These are phyloP conservation scores for Drosophila fulvimacula DNA, from an alignment of 2,888 invertebrate genomes.

Conservation along the genomic window DNA sequence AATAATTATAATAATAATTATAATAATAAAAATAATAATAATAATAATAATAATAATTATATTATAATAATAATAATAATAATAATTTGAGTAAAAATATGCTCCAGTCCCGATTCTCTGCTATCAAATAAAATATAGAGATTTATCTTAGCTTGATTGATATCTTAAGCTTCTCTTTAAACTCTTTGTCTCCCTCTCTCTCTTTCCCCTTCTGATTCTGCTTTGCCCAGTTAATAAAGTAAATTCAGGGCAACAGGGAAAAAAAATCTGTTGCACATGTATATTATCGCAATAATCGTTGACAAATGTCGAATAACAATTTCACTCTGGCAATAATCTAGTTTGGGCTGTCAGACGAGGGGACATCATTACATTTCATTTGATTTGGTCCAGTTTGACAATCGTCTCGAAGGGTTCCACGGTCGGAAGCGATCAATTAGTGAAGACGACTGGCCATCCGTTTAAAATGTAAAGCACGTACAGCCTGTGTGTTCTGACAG, in stretches of 20 bases:
- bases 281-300: constrained; percentile 56
- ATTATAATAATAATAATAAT: no score
- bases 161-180: neutral
- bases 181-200: neutral
- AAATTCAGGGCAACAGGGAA: neutral
- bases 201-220: neutral
- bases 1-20: no score
- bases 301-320: constrained; percentile 57
- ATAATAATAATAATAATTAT: no score
- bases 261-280: constrained; percentile 30
- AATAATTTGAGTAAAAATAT: no score
- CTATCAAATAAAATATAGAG: neutral
- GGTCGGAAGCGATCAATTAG: constrained; percentile 83
- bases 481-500: constrained; percentile 83
- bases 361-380: constrained; percentile 71
- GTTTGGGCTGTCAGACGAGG: constrained; percentile 57
- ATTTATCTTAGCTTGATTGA: neutral
- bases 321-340: constrained; percentile 56
- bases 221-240: neutral
- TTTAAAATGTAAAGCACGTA: constrained; percentile 84
- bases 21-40: no score
- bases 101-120: no score
- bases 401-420: constrained; percentile 60
- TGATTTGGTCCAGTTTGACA: constrained; percentile 65
- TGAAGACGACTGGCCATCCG: constrained; percentile 75